Evolutionary conservation across 1,140 invertebrate species (phyloP), one percentile per base, ranked within the genome.

Genomic region (Hylaeus anthracinus): DNA sequence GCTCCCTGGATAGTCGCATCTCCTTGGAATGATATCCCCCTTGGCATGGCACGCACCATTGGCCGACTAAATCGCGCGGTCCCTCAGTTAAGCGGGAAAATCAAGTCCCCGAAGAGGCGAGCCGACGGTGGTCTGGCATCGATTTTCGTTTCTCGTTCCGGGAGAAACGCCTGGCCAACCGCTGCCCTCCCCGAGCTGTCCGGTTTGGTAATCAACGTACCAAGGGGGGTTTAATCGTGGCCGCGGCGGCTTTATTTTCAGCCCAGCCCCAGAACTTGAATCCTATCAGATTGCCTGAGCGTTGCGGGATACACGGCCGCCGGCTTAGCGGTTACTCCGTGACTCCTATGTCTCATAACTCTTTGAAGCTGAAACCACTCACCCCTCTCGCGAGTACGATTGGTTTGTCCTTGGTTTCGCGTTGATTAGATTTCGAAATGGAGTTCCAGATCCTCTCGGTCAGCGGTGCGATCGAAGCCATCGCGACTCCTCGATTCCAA

Each of bases 151-250:
- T 58, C 77, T 37, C 39, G 43, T 12, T 48, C n/a, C n/a, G 51
- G n/a, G 39, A 15, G 39, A 43, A 72, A 64, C 66, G 26, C 39
- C 64, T 8, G 14, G 60, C 76, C 51, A 64, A 72, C 76, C 58
- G 37, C 55, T 37, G 26, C n/a, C 9, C 55, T 71, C 3, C 37
- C 48, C 4, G 15, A 72, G 70, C 67, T 78, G 56, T 78, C 67
- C 75, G 56, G 67, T 72, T 78, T 72, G 67, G 75, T 78, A 71
- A 78, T 78, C 75, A 78, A 78, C 75, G 75, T 63, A 64, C 55
- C 58, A 72, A 79, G 76, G 65, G 76, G 56, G 71, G 77, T 79
- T 79, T 79, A 79, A 79, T 73, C 71, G 77, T 79, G 63, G 71
- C 61, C 61, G 61, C 9, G 77, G 61, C 9, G 77, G 77, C 70